Base-by-base conservation (phyloP, 2,113 vertebrate genomes). In the Tiliqua scincoides region DNA sequence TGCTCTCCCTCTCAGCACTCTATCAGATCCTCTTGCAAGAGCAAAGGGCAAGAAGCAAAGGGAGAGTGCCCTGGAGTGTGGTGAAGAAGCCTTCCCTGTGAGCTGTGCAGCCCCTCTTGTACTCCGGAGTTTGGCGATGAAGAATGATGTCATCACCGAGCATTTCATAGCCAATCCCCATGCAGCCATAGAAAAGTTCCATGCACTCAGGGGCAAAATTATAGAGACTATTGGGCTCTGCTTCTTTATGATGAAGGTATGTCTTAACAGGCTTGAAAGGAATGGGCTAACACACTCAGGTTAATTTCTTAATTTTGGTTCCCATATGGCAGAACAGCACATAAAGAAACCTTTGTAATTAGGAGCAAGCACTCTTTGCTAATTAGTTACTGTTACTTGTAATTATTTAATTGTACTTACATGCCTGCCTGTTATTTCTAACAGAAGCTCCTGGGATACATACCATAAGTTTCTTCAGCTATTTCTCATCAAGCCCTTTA, bases 381-480 rank as follows among this genome's bases (percentile, higher is more conserved):
- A 92, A 88, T 89, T 0, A 83, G 78, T 78, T 86, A n/a, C 83
- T 85, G 68, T 90, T 74, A 85, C 89, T 74, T 90, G 85, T 82
- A 72, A 40, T 87, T 84, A 85, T 87, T 88, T 85, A 83, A 80
- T 52, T 80, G 82, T 32, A 82, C 82, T 84, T 83, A 83, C 61
- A 79, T 61, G 85, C 37, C 62, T 79, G 54, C 40, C 40, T 67
- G n/a, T 32, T 73, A 40, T 25, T 88, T 1, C 21, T 57, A 77
- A 79, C 18, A 75, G 8, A 83, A 89, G 85, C 5, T 86, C n/a
- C 84, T 57, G 35, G 17, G 71, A 84, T 61, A n/a, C 21, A 30
- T 23, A 21, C 35, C 74, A 14, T 76, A n/a, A 40, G 8, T 25
- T 78, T 74, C 2, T 43, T 40, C n/a, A 78, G 43, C n/a, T 62